Conservation (phyloP, 2,888 invertebrate species). For the Machimus rusticus region DNA sequence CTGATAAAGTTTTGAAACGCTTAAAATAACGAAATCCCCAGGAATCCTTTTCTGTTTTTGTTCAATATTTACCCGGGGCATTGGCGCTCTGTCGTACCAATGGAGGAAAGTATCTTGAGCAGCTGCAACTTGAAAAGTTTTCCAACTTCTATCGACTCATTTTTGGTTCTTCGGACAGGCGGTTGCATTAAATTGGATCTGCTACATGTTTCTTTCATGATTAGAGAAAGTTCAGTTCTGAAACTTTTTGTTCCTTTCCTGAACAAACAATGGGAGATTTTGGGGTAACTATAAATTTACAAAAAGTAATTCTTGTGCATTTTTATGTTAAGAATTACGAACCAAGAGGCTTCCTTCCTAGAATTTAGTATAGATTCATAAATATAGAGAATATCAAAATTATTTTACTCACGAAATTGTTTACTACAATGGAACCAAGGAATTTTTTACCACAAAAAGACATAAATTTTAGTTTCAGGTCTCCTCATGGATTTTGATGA, state of each 20-base stretch:
- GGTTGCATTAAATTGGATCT: not conserved
- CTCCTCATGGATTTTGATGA: too few relatives aligned
- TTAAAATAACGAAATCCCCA: not conserved
- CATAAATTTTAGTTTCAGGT: too few relatives aligned
- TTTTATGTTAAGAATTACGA: not conserved
- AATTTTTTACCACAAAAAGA: too few relatives aligned
- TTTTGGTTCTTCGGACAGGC: not conserved
- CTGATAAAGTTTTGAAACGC: not conserved
- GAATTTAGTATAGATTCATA: too few relatives aligned
- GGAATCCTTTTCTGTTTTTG: not conserved
- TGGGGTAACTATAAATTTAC: not conserved
- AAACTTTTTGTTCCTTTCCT: not conserved
- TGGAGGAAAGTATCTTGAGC: not conserved
- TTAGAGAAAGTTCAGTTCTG: not conserved
- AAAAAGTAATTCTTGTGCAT: not conserved
- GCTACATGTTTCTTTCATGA: not conserved
- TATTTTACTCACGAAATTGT: too few relatives aligned
- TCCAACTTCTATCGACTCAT: not conserved
- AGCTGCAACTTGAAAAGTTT: not conserved
- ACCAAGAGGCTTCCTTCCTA: too few relatives aligned
- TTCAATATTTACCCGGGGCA: not conserved
- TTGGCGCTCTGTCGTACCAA: not conserved
- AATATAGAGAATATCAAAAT: too few relatives aligned
- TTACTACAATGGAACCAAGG: too few relatives aligned
- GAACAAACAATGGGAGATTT: not conserved